phyloP scores from a whole-genome alignment of 2,797 vertebrate species.

The Poecile montanus region DNA sequence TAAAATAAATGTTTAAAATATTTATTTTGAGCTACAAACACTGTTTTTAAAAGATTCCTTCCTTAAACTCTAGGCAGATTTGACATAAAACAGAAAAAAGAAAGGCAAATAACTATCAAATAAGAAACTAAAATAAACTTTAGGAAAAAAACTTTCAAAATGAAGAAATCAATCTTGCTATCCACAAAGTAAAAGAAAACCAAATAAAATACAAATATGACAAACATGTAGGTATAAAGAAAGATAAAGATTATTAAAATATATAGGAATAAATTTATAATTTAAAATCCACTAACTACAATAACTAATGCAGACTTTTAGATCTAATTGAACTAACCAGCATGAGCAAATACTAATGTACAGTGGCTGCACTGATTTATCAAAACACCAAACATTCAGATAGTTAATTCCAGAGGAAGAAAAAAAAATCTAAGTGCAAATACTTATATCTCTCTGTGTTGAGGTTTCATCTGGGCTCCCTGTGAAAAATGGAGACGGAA shows the following conservation, averaged over 20 bases:
- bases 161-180: neutral
- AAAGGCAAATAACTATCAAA: neutral
- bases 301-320: neutral
- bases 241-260: neutral
- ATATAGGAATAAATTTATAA: neutral
- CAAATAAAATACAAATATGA: neutral
- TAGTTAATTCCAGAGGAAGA: neutral
- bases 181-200: neutral
- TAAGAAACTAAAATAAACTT: neutral
- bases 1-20: neutral
- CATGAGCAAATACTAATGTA: neutral
- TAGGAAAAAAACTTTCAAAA: neutral
- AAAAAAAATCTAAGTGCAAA: neutral
- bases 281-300: neutral
- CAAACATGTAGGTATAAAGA: neutral
- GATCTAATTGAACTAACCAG: neutral
- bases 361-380: slow-evolving; percentile 7
- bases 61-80: neutral
- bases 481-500: slow-evolving; percentile 52
- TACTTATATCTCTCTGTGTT: slow-evolving; percentile 21
- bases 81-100: neutral
- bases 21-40: neutral
- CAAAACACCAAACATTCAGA: slow-evolving; percentile 31
- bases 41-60: neutral
- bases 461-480: slow-evolving; percentile 35